phyloP scores from a whole-genome alignment of 1,140 invertebrate genomes.

The Hypsibius dujardini region DNA sequence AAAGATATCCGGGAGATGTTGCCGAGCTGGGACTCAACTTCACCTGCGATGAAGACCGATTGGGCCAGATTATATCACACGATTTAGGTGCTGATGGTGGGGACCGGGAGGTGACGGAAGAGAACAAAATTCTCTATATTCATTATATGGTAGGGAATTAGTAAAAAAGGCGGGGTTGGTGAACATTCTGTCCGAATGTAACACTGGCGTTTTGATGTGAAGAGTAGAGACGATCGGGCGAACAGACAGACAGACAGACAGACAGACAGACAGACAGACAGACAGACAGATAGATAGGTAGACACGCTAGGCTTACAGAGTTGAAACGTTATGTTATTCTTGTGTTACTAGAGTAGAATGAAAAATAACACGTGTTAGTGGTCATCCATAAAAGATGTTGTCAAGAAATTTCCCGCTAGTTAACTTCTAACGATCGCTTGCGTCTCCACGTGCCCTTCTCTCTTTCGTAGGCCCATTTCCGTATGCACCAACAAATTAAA shows the following conservation, averaged over 20 bases:
- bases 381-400: too few relatives aligned
- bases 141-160: constrained; percentile 79
- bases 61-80: constrained; percentile 73
- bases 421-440: too few relatives aligned
- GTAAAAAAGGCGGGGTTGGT: too few relatives aligned
- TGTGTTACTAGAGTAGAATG: too few relatives aligned
- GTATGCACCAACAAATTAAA: constrained; percentile 89
- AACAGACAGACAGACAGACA: not conserved
- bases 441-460: not conserved
- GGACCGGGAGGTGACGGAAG: constrained; percentile 77
- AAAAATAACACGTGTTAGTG: too few relatives aligned
- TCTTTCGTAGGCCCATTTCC: constrained; percentile 71
- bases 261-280: too few relatives aligned
- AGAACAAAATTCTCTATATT: constrained; percentile 94
- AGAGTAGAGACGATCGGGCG: not conserved
- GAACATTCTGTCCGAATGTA: too few relatives aligned
- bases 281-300: too few relatives aligned
- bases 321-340: too few relatives aligned
- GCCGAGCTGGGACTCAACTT: constrained; percentile 84
- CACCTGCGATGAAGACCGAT: constrained; percentile 81
- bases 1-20: constrained; percentile 80
- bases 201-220: too few relatives aligned
- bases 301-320: too few relatives aligned
- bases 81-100: constrained; percentile 82
- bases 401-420: too few relatives aligned